Evolutionary conservation across 1,140 invertebrate species (phyloP).

Genomic region (Tribolium castaneum): DNA sequence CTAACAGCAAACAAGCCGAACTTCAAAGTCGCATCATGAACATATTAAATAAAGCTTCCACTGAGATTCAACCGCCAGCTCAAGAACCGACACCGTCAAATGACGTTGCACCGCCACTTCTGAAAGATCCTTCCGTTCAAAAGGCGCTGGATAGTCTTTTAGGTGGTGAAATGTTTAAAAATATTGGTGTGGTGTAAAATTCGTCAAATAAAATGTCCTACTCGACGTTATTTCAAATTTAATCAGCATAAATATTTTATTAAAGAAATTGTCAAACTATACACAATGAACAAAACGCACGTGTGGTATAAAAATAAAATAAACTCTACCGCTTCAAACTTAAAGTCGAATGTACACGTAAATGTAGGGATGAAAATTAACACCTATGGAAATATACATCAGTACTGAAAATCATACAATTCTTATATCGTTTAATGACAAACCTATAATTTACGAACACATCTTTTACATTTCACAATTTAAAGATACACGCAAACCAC

Average conservation of each 20-base stretch:
- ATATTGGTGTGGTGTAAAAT: conserved; percentile 56
- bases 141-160: conserved; percentile 81
- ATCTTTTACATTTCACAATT: conserved; percentile 11
- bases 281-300: background rate
- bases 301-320: background rate
- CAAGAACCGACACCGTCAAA: conserved; percentile 36
- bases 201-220: background rate
- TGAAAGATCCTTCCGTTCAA: conserved; percentile 79
- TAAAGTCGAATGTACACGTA: conserved; percentile 12
- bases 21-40: conserved; percentile 87
- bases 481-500: background rate
- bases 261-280: background rate
- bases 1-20: conserved; percentile 73
- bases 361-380: background rate
- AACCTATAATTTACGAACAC: background rate
- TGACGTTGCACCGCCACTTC: conserved; percentile 66
- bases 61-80: conserved; percentile 57
- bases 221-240: too few species aligned
- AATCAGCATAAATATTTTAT: background rate
- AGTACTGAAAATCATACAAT: conserved; percentile 28
- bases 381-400: background rate
- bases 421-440: conserved; percentile 14
- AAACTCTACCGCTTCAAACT: conserved; percentile 5
- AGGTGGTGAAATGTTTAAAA: conserved; percentile 72
- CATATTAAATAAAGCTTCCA: conserved; percentile 74